phyloP scores from a whole-genome alignment of 2,113 vertebrate genomes.

The Mesoclemmys tuberculata region DNA sequence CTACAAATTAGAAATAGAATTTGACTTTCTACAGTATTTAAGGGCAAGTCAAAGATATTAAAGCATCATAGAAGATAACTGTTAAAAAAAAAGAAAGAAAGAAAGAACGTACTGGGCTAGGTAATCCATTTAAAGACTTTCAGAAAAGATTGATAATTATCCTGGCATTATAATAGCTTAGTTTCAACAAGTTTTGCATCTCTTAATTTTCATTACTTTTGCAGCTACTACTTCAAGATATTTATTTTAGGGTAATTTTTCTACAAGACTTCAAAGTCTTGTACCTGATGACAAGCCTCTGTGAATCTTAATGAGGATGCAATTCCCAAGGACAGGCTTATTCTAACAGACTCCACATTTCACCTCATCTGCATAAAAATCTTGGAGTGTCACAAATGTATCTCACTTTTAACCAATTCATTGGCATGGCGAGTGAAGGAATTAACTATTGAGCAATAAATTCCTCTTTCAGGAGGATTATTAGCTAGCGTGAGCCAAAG shows the following conservation, averaged over 20 bases:
- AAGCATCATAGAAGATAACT: not conserved
- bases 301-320: slow-evolving; percentile 19
- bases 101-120: not conserved
- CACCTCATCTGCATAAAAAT: slow-evolving; percentile 19
- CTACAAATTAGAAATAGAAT: not conserved
- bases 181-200: slow-evolving; percentile 19
- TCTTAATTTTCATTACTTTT: slow-evolving; percentile 34
- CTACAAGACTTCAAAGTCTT: slow-evolving; percentile 20
- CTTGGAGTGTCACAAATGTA: not conserved
- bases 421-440: not conserved
- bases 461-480: not conserved
- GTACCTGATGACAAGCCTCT: slow-evolving; percentile 6
- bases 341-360: slow-evolving; percentile 22
- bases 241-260: slow-evolving; percentile 35
- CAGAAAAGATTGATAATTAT: slow-evolving; percentile 51
- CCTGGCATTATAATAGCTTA: slow-evolving; percentile 1
- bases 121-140: slow-evolving; percentile 24
- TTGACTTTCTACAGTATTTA: slow-evolving; percentile 26
- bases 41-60: slow-evolving; percentile 23
- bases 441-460: not conserved
- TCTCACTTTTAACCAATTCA: not conserved
- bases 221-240: not conserved
- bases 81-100: not conserved
- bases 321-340: slow-evolving; percentile 11
- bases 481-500: not conserved